A percentile compares a stretch with the other conserved stretches of the same genome.
Evolutionary conservation across 2,888 invertebrate species (phyloP).

Genomic region (Dilophus febrilis): DNA sequence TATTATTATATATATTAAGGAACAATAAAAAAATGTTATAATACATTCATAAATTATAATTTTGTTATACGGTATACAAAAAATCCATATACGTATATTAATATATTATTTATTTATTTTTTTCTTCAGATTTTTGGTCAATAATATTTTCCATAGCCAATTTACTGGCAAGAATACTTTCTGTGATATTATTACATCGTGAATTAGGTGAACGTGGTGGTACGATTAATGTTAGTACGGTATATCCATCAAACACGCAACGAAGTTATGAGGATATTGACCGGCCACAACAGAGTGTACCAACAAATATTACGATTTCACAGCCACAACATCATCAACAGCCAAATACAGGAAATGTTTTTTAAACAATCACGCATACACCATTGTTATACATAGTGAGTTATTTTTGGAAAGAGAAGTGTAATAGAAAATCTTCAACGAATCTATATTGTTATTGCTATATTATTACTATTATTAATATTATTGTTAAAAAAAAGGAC

Average conservation of each 20-base stretch:
- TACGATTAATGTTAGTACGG: slow-evolving; percentile 19
- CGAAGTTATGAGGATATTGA: slow-evolving; percentile 30
- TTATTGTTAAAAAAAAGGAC: no score
- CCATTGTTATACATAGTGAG: no score
- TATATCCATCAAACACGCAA: slow-evolving; percentile 24
- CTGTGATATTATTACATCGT: slow-evolving; percentile 23
- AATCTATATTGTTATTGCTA: no score
- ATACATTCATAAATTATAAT: no score
- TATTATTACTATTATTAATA: no score
- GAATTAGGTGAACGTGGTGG: slow-evolving; percentile 28
- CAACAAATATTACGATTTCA: slow-evolving; percentile 19
- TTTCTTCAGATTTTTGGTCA: slow-evolving; percentile 26
- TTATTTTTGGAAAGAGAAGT: no score
- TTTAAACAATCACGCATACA: slow-evolving; percentile 20
- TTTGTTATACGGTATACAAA: no score
- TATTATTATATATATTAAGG: no score
- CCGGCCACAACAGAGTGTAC: slow-evolving; percentile 26
- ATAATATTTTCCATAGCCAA: slow-evolving; percentile 27
- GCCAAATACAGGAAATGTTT: slow-evolving; percentile 28
- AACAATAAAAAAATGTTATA: no score
- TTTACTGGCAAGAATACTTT: slow-evolving; percentile 23
- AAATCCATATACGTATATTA: no score
- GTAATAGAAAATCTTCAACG: no score
- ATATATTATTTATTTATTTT: no score
- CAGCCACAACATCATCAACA: slow-evolving; percentile 15